phyloP scores from a whole-genome alignment of 2,888 invertebrate species.

The Rhyacophila evoluta region DNA sequence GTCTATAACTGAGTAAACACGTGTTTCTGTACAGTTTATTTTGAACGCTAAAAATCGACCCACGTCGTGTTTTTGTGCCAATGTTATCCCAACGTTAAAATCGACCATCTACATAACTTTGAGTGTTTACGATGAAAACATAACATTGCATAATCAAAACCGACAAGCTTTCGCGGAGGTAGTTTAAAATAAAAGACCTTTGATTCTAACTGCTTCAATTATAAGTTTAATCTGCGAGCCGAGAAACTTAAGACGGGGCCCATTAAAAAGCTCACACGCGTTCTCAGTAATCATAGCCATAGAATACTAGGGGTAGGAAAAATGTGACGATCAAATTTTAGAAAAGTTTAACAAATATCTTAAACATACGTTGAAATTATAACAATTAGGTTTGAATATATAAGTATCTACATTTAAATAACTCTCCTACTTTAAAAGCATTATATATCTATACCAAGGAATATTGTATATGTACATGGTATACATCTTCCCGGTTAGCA shows the following conservation, averaged over 20 bases:
- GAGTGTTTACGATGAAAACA: neutral
- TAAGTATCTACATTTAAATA: too few relatives aligned
- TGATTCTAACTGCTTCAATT: neutral
- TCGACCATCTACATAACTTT: neutral
- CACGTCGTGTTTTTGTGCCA: neutral
- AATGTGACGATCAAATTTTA: too few relatives aligned
- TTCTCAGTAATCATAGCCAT: neutral
- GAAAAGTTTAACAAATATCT: too few relatives aligned
- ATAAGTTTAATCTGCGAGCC: slow-evolving; percentile 3
- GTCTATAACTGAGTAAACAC: neutral
- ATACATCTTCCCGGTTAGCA: too few relatives aligned
- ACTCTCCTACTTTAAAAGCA: too few relatives aligned
- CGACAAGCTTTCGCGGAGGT: neutral
- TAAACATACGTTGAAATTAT: too few relatives aligned
- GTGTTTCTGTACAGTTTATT: neutral
- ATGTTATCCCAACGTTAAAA: neutral
- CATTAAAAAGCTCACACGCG: neutral
- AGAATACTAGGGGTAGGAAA: neutral
- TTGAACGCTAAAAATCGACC: neutral
- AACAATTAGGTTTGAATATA: too few relatives aligned
- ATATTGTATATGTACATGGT: too few relatives aligned
- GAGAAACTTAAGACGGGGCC: neutral
- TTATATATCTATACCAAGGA: too few relatives aligned
- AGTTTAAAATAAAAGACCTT: neutral
- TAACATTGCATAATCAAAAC: slow-evolving; percentile 13